Base-by-base conservation (phyloP, 1,140 invertebrate species). In the Drosophila malerkotliana region DNA sequence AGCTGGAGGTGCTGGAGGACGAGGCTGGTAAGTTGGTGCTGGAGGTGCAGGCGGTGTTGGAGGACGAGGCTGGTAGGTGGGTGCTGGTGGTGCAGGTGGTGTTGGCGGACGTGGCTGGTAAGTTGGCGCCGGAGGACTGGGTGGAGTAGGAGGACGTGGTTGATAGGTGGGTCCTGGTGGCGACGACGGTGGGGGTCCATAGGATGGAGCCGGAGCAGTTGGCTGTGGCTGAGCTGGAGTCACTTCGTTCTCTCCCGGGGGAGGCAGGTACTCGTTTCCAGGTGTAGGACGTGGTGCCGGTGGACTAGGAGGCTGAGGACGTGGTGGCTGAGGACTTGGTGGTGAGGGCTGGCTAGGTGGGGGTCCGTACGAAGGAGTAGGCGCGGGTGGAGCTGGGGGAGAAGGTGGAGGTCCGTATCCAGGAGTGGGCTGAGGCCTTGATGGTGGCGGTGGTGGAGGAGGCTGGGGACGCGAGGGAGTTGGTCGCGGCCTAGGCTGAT, bases 191-290 rank as follows among this genome's bases (percentile, higher is more conserved):
- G 79, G 55, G 15, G 79, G 73, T 39, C 71, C 71, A 10, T 74
- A 74, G 7, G 49, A 53, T 3, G 79, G 69, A 24, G 56, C 72
- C 34, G 79, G 79, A 4, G 69, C 55, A 7, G 79, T 77, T 14
- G 78, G 73, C 12, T 58, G 79, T 0, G 80, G 76, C 26, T 77
- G 77, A 4, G 77, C 10, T 1, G 75, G 75, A 1, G 66, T 49
- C 21, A 75, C 54, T 41, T 75, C 72, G n/a, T 75, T 75, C 24
- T 75, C 81, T 1, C 81, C 81, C 0, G 72, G 58, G 39, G 81
- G 82, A 0, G 82, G 82, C 52, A 87, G 30, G 12, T 87, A 87
- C 37, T 85, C 82, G 12, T 57, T 21, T 32, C 73, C 73, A 7
- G 79, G 78, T 14, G 62, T 45, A 12, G 64, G 72, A 0, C 47